A percentile compares a stretch with the other conserved stretches of the same genome.
These are phyloP conservation scores for Pomacea maculata DNA, from an alignment of 1,140 invertebrate genomes.

Conservation along the genomic window DNA sequence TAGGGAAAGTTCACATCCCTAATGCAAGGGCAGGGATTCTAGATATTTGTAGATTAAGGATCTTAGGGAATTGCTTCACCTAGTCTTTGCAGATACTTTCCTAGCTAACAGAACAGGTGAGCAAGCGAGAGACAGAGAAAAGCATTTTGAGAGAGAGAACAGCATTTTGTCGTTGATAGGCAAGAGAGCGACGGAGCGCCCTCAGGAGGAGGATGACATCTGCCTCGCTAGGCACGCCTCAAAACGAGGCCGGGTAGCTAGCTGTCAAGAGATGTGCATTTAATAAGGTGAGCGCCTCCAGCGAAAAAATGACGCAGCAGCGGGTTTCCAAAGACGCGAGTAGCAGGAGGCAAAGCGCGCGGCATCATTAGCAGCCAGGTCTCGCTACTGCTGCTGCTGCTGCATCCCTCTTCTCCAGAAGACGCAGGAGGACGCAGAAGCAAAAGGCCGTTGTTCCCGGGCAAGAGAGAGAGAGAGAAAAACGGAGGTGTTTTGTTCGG, in stretches of 20 bases:
- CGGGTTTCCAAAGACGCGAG: neutral
- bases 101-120: no score
- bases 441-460: neutral
- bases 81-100: no score
- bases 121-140: no score
- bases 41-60: no score
- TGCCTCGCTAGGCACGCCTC: conserved; percentile 1
- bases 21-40: no score
- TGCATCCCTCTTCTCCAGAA: neutral
- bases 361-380: neutral
- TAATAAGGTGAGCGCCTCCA: conserved; percentile 5
- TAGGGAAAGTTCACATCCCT: no score
- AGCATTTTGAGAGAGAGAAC: no score
- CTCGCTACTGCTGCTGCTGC: neutral
- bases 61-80: no score
- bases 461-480: no score
- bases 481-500: neutral
- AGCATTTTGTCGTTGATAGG: neutral
- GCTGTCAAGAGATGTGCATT: conserved; percentile 7
- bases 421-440: neutral
- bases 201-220: neutral
- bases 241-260: conserved; percentile 1
- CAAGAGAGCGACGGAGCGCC: neutral
- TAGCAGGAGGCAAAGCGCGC: neutral
- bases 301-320: neutral